These are phyloP conservation scores for Vultur gryphus DNA, from an alignment of 2,797 vertebrate genomes.

Conservation along the genomic window DNA sequence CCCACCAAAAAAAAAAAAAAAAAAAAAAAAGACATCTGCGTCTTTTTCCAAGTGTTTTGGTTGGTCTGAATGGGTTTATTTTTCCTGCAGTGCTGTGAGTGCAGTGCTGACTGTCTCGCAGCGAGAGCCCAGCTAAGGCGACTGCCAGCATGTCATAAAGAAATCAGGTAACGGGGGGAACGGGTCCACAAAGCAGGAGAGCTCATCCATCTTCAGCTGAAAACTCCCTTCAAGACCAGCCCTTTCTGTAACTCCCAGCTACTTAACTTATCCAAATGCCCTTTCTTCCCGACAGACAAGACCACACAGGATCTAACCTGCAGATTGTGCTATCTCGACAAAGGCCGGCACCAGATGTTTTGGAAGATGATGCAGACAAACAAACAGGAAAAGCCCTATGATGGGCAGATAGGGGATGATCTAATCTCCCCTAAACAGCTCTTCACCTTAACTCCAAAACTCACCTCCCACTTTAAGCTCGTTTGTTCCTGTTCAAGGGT, in stretches of 20 bases:
- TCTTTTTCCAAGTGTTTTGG: conserved; percentile 55
- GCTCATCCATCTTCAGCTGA: conserved; percentile 66
- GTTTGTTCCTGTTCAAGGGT: not conserved
- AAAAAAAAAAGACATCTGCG: not conserved
- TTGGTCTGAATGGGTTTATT: conserved; percentile 56
- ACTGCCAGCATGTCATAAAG: conserved; percentile 28
- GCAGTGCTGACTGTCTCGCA: conserved; percentile 22
- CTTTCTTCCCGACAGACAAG: not conserved
- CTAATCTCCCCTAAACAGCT: not conserved
- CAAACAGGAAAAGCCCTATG: not conserved
- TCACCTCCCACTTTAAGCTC: not conserved
- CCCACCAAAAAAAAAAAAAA: not conserved
- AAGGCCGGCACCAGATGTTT: not conserved
- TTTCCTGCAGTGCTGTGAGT: conserved; percentile 52
- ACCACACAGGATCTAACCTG: conserved; percentile 42
- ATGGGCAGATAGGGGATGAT: not conserved
- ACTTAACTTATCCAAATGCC: conserved; percentile 43
- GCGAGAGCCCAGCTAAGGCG: not conserved
- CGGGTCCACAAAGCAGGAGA: conserved; percentile 7
- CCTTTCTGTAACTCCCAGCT: conserved; percentile 2
- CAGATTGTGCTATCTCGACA: not conserved
- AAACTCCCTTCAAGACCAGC: conserved; percentile 4
- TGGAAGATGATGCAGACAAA: not conserved
- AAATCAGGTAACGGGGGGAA: conserved; percentile 35
- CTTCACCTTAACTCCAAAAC: not conserved